Base-by-base conservation (phyloP, 2,113 vertebrate species). In the Fregata magnificens region DNA sequence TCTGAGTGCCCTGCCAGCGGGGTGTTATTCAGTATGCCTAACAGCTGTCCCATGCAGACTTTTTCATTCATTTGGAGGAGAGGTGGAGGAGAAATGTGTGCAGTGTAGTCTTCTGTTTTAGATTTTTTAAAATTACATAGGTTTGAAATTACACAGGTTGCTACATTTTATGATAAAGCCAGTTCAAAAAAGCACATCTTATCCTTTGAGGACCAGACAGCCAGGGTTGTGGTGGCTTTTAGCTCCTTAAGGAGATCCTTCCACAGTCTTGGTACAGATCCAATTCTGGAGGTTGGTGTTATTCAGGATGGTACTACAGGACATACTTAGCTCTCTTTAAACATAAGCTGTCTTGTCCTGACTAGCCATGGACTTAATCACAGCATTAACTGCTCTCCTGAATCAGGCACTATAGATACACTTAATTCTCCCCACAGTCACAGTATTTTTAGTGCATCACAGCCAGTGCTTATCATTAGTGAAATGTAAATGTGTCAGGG, bases 351-450 rank as follows among this genome's bases (percentile, higher is more conserved):
- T 81, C 88, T 94, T 94, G 87, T 92, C 93, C 82, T 91, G 94
- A 95, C 91, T 91, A 90, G 78, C 78, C 93, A 71, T n/a, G 89
- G 91, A 78, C 79, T 95, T 97, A 96, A 96, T 96, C 96, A 88
- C 67, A 77, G 94, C 82, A 93, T 96, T 95, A 96, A n/a, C 93
- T 94, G 26, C 84, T 92, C 70, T 94, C n/a, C 62, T 92, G 93
- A 77, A 90, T 73, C 66, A 87, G 86, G 78, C 67, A 91, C 71
- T 91, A 88, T 81, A 96, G 94, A 95, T 83, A 77, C 89, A 47
- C 82, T 95, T 97, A 95, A 87, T 95, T 95, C 91, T 95, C 76
- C 63, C 45, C 82, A 55, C 58, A 88, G 87, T 59, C 83, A 53
- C 1, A 4, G 55, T 96, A 96, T 95, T 96, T 97, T 95, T 96